Percentiles rank a stretch among this genome's conserved stretches.
Conservation (phyloP, 1,140 invertebrate genomes). For the Drosophila auraria region DNA sequence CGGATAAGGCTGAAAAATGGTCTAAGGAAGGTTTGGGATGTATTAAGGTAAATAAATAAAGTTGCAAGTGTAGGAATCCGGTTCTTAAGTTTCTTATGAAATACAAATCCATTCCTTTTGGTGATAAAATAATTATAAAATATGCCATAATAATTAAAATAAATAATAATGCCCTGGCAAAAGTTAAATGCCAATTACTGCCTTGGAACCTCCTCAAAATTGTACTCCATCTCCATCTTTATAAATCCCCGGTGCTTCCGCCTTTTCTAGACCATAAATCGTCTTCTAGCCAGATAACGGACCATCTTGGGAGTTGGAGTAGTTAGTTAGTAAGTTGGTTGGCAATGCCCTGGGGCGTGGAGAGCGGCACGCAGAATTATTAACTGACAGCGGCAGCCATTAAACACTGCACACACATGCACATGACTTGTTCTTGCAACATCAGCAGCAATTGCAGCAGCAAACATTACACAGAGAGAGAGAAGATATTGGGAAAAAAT, state of each 20-base stretch:
- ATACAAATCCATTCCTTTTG: too few relatives aligned
- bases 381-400: conserved; percentile 43
- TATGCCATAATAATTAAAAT: too few relatives aligned
- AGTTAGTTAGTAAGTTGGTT: conserved; percentile 41
- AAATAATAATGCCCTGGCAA: neutral
- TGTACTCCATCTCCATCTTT: neutral
- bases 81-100: neutral
- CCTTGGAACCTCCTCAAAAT: neutral
- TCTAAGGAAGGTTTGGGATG: neutral
- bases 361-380: conserved; percentile 62
- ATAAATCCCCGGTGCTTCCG: conserved; percentile 14
- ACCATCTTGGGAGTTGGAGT: conserved; percentile 32
- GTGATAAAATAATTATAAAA: too few relatives aligned
- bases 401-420: conserved; percentile 35
- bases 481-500: neutral
- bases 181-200: conserved; percentile 16
- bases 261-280: conserved; percentile 35
- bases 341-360: conserved; percentile 49
- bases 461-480: conserved; percentile 1
- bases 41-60: conserved; percentile 2
- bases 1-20: neutral
- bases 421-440: conserved; percentile 47
- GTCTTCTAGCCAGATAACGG: conserved; percentile 37
- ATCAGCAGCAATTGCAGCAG: conserved; percentile 26
- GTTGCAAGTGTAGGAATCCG: neutral